Base-by-base conservation (phyloP, 2,797 vertebrate species). In the Halcyon leucocephala region DNA sequence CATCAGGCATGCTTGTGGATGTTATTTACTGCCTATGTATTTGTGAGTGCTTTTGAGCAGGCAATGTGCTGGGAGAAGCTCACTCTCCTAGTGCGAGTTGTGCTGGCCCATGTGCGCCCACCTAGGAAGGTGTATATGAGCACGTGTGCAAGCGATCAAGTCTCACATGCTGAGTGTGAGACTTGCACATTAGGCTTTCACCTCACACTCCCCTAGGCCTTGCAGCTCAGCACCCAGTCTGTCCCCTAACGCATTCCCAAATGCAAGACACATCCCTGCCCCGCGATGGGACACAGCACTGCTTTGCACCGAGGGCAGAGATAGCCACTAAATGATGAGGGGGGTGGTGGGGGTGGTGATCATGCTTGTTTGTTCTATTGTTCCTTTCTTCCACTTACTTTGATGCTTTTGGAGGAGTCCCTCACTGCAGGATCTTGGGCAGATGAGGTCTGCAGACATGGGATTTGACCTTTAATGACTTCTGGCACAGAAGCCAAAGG, bases 61-160 rank as follows among this genome's bases (percentile, higher is more conserved):
- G 26, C 33, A 16, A 0, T 42, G 4, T 57, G 31, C 44, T 52
- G 52, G 54, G 42, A 7, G 11, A 69, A 64, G 54, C 52, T 74
- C 37, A 10, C 11, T 49, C 20, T 62, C 20, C 37, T 64, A 13
- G 16, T 3, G 3, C 0, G 1, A 52, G 18, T 74, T 41, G 28
- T 0, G 1, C 52, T 76, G 37, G 48, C 35, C 39, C 0, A 0
- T 37, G 11, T 0, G 1, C 4, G 2, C 29, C 48, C 31, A 10
- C 12, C 8, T 54, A 19, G 57, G 31, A 57, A n/a, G 41, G n/a
- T 14, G 12, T 0, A 5, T 28, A 22, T 19, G 54, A 37, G 22
- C 12, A 3, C 3, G 2, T 14, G 16, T 46, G 26, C 69, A 71
- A 33, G 41, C 51, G 81, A 69, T 74, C 19, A 44, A 25, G 65